Percentiles rank a stretch among this genome's conserved stretches.
phyloP scores from a whole-genome alignment of 2,797 vertebrate genomes.

The Lophotriccus pileatus region DNA sequence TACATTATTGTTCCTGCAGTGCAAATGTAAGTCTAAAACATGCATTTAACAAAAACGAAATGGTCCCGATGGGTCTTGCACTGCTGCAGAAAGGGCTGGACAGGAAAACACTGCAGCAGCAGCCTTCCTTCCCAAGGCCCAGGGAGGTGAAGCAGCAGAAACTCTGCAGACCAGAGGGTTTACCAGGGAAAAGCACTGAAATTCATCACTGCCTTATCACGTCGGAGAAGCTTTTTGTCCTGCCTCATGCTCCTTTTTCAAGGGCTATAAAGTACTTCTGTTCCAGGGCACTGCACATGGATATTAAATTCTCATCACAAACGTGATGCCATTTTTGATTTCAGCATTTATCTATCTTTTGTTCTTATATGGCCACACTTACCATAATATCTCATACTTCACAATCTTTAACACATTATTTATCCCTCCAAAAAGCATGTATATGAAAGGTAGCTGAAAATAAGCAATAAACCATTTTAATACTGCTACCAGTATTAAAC shows the following conservation, averaged over 20 bases:
- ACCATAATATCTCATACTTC: constrained; percentile 1
- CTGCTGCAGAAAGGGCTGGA: background rate
- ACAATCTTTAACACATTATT: constrained; percentile 21
- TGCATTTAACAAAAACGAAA: background rate
- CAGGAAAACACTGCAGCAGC: background rate
- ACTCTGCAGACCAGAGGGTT: background rate
- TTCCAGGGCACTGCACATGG: constrained; percentile 30
- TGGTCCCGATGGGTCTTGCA: background rate
- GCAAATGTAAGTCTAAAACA: background rate
- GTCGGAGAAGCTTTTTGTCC: background rate
- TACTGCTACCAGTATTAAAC: background rate
- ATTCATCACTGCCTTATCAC: background rate
- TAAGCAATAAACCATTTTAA: constrained; percentile 21
- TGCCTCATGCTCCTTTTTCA: background rate
- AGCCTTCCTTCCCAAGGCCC: background rate
- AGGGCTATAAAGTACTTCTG: constrained; percentile 38
- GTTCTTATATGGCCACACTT: background rate
- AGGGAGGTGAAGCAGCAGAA: accelerated
- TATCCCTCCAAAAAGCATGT: background rate
- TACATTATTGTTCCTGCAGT: background rate
- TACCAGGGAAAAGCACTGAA: background rate
- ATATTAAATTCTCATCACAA: constrained; percentile 48
- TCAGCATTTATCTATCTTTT: constrained; percentile 33
- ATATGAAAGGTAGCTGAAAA: constrained; percentile 5
- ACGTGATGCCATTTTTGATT: constrained; percentile 34